These are phyloP conservation scores for Apostichopus leukothele DNA, from an alignment of 53 echinoderm and acorn worm genomes.

Conservation along the genomic window DNA sequence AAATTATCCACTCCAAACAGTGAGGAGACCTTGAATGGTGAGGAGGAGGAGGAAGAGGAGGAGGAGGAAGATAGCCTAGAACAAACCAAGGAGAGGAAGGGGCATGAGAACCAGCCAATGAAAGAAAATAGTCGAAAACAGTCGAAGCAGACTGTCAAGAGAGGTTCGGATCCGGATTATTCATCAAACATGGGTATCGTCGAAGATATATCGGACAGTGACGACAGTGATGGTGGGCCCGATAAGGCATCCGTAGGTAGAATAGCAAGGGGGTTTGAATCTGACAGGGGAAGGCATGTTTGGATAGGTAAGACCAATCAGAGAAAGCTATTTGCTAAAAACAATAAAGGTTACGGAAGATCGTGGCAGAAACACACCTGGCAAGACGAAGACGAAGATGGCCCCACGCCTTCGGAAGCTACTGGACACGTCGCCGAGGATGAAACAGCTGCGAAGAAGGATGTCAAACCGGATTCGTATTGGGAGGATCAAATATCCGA, in stretches of 20 bases:
- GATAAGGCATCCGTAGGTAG: slow-evolving; percentile 11
- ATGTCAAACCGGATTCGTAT: slow-evolving; percentile 11
- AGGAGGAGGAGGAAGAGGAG: not conserved
- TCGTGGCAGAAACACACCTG: slow-evolving; percentile 38
- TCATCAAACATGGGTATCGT: not conserved
- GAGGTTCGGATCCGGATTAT: not conserved
- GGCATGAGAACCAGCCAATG: slow-evolving; percentile 6
- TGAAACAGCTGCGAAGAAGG: not conserved
- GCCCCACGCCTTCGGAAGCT: not conserved
- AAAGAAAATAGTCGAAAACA: slow-evolving; percentile 33
- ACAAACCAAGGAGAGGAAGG: not conserved
- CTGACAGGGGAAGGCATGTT: slow-evolving; percentile 34
- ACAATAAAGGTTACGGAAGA: slow-evolving; percentile 23
- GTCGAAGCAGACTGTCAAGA: not conserved
- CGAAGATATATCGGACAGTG: slow-evolving; percentile 27
- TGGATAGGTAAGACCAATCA: not conserved
- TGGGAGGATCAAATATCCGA: slow-evolving; percentile 39
- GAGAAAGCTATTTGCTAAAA: slow-evolving; percentile 35
- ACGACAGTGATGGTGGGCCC: slow-evolving; percentile 45
- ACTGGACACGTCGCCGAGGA: not conserved
- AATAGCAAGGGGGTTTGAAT: slow-evolving; percentile 24
- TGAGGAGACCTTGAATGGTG: not conserved
- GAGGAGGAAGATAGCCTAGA: not conserved
- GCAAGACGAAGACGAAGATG: slow-evolving; percentile 12
- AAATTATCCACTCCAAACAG: slow-evolving; percentile 52